Evolutionary conservation across 2,113 vertebrate genomes (phyloP).

Genomic region (Casuarius casuarius): DNA sequence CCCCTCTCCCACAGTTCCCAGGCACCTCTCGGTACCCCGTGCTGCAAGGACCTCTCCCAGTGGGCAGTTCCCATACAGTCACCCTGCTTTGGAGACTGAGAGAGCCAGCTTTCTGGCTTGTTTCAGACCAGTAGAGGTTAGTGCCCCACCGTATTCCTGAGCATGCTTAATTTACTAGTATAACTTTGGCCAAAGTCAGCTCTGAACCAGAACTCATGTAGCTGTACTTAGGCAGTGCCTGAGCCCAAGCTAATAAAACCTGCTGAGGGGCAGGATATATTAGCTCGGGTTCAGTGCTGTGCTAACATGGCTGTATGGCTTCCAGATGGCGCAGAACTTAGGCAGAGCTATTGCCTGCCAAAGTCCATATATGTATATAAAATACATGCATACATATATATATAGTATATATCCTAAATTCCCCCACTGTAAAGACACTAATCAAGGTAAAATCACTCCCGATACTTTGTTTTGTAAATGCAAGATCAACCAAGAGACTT

Average conservation of each 20-base stretch:
- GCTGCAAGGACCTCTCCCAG: background rate
- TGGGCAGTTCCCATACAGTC: background rate
- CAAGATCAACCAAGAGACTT: background rate
- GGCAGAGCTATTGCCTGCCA: constrained; percentile 38
- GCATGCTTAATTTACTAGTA: constrained; percentile 9
- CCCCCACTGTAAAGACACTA: background rate
- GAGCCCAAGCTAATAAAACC: constrained; percentile 71
- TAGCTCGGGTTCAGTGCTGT: constrained; percentile 59
- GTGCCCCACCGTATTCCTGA: background rate
- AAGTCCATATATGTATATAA: background rate
- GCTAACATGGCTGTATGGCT: constrained; percentile 65
- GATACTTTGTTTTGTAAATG: background rate
- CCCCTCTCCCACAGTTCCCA: too few species aligned
- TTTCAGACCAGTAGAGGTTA: background rate
- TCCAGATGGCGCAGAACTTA: constrained; percentile 63
- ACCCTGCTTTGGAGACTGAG: background rate
- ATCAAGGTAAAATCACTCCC: background rate
- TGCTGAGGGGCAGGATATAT: constrained; percentile 70
- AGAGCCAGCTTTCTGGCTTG: background rate
- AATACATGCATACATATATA: background rate
- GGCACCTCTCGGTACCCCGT: background rate
- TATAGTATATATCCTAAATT: background rate
- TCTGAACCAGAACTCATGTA: constrained; percentile 44
- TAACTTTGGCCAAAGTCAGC: constrained; percentile 59
- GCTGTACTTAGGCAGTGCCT: constrained; percentile 33